These are phyloP conservation scores for Chromis chromis DNA, from an alignment of 2,797 vertebrate genomes.

Conservation along the genomic window DNA sequence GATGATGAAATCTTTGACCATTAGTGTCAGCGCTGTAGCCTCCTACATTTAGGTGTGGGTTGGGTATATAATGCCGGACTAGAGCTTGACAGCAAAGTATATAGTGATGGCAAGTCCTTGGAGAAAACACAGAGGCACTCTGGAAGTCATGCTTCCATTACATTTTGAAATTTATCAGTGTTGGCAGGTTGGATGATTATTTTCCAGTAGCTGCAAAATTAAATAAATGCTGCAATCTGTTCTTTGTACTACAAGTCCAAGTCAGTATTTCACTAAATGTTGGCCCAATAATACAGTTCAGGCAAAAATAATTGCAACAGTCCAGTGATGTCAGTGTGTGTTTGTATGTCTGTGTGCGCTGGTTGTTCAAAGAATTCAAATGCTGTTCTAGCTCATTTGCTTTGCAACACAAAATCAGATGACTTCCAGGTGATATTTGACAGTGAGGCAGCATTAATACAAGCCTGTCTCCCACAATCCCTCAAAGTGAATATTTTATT, in stretches of 20 bases:
- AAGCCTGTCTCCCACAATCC: conserved; percentile 7
- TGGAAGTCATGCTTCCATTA: conserved; percentile 46
- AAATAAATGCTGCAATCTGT: conserved; percentile 66
- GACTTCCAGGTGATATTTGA: neutral
- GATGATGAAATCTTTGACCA: conserved; percentile 48
- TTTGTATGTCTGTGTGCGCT: neutral
- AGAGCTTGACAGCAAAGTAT: conserved; percentile 44
- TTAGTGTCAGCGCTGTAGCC: conserved; percentile 20
- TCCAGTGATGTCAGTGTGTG: neutral
- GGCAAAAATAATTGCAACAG: conserved; percentile 30
- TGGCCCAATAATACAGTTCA: conserved; percentile 13
- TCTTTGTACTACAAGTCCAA: conserved; percentile 41
- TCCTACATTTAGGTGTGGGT: neutral
- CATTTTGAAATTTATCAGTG: conserved; percentile 58
- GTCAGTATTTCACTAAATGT: conserved; percentile 35
- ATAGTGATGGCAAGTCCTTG: conserved; percentile 34
- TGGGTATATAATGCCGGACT: neutral
- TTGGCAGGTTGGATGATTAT: conserved; percentile 59
- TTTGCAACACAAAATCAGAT: neutral
- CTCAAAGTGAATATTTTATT: conserved; percentile 18
- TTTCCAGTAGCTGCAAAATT: conserved; percentile 59
- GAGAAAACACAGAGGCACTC: conserved; percentile 39
- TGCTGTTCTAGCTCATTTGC: conserved; percentile 7
- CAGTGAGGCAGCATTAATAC: neutral
- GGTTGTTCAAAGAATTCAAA: conserved; percentile 15